Conservation (phyloP, 1,140 invertebrate species). For the Mizuhopecten yessoensis region DNA sequence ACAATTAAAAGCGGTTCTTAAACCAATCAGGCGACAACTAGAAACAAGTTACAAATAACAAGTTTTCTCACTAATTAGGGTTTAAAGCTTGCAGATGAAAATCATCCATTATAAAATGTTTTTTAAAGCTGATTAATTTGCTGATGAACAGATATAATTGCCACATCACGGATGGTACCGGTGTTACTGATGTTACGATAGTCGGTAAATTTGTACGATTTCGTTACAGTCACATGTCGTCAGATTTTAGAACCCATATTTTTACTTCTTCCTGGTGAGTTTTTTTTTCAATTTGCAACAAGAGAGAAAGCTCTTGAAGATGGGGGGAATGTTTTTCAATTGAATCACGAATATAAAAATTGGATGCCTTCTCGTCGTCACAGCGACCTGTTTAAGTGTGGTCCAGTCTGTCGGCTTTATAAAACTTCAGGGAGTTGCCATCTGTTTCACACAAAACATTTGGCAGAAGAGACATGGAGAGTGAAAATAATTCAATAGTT, state of each 20-base stretch:
- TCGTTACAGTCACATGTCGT: too few species aligned
- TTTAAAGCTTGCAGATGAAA: neutral
- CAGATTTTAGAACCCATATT: too few species aligned
- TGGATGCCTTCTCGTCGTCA: neutral
- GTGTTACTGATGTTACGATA: too few species aligned
- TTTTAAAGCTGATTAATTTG: too few species aligned
- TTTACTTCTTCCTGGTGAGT: too few species aligned
- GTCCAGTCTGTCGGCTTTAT: neutral
- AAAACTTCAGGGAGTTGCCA: neutral
- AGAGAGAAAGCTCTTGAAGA: neutral
- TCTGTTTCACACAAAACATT: neutral
- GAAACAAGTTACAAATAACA: neutral
- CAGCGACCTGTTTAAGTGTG: neutral
- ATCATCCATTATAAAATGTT: neutral
- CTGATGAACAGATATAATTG: too few species aligned
- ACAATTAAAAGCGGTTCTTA: neutral
- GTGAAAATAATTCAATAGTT: neutral
- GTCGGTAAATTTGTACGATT: too few species aligned
- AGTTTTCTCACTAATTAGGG: neutral
- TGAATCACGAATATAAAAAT: neutral
- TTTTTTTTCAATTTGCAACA: neutral
- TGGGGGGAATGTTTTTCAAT: neutral
- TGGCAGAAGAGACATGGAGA: neutral
- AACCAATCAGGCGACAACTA: neutral
- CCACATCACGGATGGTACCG: too few species aligned